These are phyloP conservation scores for Eidolon dupreanum DNA, from an alignment of 2,797 vertebrate species.

Conservation along the genomic window DNA sequence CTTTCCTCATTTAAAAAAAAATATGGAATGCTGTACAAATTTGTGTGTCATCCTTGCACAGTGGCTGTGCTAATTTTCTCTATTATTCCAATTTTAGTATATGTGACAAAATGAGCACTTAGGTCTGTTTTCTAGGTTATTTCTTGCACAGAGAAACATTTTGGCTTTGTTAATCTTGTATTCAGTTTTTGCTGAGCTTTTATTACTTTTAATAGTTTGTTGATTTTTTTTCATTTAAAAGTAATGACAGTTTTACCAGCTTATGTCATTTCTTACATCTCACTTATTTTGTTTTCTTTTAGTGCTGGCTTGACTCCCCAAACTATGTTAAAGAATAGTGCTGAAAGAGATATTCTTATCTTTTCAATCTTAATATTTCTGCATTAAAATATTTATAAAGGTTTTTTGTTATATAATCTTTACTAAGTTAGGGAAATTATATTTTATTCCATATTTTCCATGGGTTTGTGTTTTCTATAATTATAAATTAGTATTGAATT, in stretches of 20 bases:
- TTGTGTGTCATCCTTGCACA: background rate
- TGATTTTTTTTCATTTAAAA: background rate
- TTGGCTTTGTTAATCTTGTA: background rate
- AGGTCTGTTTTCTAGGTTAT: background rate
- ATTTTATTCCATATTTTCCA: background rate
- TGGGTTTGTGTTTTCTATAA: background rate
- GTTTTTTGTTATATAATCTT: background rate
- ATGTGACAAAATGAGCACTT: background rate
- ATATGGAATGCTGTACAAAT: background rate
- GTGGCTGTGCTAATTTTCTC: background rate
- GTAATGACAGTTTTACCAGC: background rate
- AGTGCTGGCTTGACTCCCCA: background rate
- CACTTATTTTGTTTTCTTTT: background rate
- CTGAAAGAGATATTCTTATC: background rate
- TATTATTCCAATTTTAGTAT: background rate
- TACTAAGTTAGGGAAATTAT: background rate
- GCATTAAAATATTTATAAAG: background rate
- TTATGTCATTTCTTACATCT: background rate
- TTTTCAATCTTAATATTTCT: background rate
- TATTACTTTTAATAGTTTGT: background rate
- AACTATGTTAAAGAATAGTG: background rate
- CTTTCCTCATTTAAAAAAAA: background rate
- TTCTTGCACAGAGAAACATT: background rate
- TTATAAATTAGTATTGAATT: background rate
- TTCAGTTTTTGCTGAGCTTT: background rate